Evolutionary conservation across 2,113 vertebrate genomes (phyloP), one percentile per base, ranked within the genome.

Genomic region (Platichthys stellatus): DNA sequence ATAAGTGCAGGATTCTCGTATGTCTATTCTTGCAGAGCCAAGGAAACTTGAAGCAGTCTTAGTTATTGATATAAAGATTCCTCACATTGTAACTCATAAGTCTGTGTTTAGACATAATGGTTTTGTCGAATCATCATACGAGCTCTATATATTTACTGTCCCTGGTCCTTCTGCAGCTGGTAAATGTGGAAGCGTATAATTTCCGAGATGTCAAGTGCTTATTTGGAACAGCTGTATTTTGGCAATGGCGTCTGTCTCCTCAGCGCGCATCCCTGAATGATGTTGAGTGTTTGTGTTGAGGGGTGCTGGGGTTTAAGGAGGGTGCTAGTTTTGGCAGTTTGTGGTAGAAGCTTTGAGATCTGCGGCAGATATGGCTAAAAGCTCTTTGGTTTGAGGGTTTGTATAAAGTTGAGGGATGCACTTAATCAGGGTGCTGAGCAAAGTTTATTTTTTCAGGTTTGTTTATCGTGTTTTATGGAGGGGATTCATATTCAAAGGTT

Each of bases 141-240:
- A 74, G 72, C 83, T 87, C 87, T 65, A 63, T 90, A 70, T 87
- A 88, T 83, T 90, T 91, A 90, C 91, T 86, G 88, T 89, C 84
- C 74, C 78, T 45, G 76, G 85, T 84, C 78, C 84, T 59, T 81
- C 74, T 81, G 84, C 83, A 69, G 80, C 3, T 79, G 83, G 82
- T 92, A 92, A 92, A 93, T 83, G 85, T 92, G 89, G 89, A 93
- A 93, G 89, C 76, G 13, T 93, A 88, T 93, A 93, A 93, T 93
- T 93, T 92, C 86, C 62, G 8, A 82, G 75, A 90, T 92, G 91
- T 90, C 86, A 85, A 87, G 87, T 92, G 90, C 90, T 91, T 92
- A 93, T 92, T 93, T 93, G 65, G 88, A 90, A 87, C 87, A 89
- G 85, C 92, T 92, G 90, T 91, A 90, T 86, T 92, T 88, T 81